Evolutionary conservation across 2,888 invertebrate species (phyloP).

Genomic region (Thalpophila matura): DNA sequence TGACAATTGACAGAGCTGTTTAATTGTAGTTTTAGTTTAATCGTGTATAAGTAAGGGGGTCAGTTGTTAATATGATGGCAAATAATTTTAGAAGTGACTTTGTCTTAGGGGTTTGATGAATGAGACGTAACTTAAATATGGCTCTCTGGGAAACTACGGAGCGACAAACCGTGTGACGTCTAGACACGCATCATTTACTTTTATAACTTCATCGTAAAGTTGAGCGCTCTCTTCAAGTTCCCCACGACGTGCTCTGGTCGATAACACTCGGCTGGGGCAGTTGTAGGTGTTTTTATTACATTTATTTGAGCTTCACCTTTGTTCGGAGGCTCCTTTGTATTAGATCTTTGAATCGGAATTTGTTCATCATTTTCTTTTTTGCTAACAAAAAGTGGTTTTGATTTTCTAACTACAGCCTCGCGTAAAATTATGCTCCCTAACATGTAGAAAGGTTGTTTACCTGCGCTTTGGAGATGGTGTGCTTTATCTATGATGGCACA

Average conservation of each 20-base stretch:
- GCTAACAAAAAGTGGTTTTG: constrained; percentile 47
- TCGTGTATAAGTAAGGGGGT: too few relatives aligned
- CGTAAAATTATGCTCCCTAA: not conserved
- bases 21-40: too few relatives aligned
- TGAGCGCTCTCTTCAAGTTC: constrained; percentile 22
- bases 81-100: not conserved
- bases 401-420: constrained; percentile 7
- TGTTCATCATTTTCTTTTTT: constrained; percentile 40
- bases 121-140: constrained; percentile 13
- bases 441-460: constrained; percentile 17
- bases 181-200: constrained; percentile 43
- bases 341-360: constrained; percentile 39
- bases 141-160: not conserved
- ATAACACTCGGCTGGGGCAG: constrained; percentile 8
- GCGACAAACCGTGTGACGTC: constrained; percentile 18
- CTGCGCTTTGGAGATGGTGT: constrained; percentile 29
- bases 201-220: constrained; percentile 33
- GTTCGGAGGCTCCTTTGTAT: constrained; percentile 33
- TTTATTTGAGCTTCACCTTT: constrained; percentile 30
- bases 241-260: constrained; percentile 2
- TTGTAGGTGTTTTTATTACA: constrained; percentile 12
- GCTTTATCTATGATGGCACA: constrained; percentile 2
- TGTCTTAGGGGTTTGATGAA: not conserved
- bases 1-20: too few relatives aligned
- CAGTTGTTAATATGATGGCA: not conserved